Conservation (phyloP, 2,888 invertebrate genomes). For the Oligia latruncula region DNA sequence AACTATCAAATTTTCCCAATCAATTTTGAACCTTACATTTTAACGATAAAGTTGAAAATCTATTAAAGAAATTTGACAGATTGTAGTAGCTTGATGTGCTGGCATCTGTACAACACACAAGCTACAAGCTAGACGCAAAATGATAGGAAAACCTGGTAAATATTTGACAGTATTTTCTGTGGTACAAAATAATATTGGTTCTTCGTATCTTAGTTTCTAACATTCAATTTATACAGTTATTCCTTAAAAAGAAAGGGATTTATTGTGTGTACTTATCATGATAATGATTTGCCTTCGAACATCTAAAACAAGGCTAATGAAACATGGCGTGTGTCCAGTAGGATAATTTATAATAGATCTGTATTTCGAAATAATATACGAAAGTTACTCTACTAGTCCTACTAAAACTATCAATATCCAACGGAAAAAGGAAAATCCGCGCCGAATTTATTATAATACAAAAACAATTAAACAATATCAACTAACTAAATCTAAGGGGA, state of each 20-base stretch:
- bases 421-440: slow-evolving; percentile 24
- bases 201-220: slow-evolving; percentile 32
- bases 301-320: background rate
- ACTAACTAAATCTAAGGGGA: background rate
- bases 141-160: background rate
- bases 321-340: background rate
- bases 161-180: slow-evolving; percentile 19
- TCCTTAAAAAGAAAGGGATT: slow-evolving; percentile 38
- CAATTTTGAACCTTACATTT: too few relatives aligned
- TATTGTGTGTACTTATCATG: slow-evolving; percentile 16
- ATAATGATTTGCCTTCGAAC: slow-evolving; percentile 15
- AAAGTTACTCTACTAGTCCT: background rate
- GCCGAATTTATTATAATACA: background rate
- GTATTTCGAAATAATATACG: background rate
- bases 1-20: too few relatives aligned
- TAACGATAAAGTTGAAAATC: too few relatives aligned
- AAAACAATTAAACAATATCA: background rate
- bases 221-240: slow-evolving; percentile 27
- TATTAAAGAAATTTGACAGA: too few relatives aligned
- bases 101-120: too few relatives aligned
- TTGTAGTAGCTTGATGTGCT: too few relatives aligned
- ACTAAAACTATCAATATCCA: background rate
- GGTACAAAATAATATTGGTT: slow-evolving; percentile 22
- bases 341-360: background rate
- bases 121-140: background rate